Conservation (phyloP, 2,113 vertebrate genomes). For the Sterna hirundo region DNA sequence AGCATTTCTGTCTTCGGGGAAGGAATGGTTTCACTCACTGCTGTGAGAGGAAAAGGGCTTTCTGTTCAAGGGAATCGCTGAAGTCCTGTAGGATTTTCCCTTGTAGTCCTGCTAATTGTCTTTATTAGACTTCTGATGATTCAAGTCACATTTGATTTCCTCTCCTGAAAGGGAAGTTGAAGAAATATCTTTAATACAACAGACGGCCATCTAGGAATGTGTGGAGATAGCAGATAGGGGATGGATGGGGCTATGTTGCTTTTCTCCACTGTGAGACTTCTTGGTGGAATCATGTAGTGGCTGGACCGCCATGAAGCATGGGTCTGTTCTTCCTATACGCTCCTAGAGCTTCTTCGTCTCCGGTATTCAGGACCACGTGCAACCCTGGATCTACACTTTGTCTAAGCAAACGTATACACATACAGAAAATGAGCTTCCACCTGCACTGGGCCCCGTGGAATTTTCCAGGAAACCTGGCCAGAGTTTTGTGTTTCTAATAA, state of each 20-base stretch:
- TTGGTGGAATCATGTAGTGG: background rate
- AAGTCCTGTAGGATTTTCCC: background rate
- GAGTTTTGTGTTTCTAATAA: constrained; percentile 47
- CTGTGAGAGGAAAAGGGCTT: background rate
- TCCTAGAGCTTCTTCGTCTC: background rate
- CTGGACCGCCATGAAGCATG: background rate
- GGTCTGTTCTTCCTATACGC: background rate
- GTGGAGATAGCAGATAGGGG: background rate
- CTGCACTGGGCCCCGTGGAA: background rate
- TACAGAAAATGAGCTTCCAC: constrained; percentile 23
- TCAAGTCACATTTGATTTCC: background rate
- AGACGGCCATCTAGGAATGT: background rate
- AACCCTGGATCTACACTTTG: background rate
- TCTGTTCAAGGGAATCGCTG: background rate
- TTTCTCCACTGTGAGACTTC: background rate
- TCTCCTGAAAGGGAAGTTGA: background rate
- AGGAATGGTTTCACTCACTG: background rate
- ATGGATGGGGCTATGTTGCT: background rate
- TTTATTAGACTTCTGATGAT: background rate
- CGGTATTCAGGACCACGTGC: accelerated
- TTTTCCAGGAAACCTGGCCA: constrained; percentile 44
- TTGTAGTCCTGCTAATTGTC: background rate
- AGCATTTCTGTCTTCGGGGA: background rate
- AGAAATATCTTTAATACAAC: background rate
- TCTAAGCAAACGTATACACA: background rate